Evolutionary conservation across 35 echinoderm and acorn worm genomes (phyloP).

Genomic region (Chiridota heheva): DNA sequence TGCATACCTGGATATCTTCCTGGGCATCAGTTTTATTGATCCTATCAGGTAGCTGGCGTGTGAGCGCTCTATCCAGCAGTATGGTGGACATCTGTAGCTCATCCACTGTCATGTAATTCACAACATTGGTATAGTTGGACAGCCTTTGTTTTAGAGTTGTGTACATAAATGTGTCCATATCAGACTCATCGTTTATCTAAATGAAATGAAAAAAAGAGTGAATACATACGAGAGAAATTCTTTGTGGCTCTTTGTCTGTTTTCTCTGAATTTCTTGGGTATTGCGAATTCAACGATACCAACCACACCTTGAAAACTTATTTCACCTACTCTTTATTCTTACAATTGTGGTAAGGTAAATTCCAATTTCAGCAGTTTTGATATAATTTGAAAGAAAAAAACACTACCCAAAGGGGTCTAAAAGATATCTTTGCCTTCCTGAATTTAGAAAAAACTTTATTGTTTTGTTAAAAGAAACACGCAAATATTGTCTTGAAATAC

Average conservation of each 20-base stretch:
- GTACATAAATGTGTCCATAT: constrained; percentile 33
- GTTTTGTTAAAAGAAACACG: no score
- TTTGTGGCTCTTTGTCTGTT: background rate
- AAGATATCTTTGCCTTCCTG: no score
- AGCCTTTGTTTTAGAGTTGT: constrained; percentile 27
- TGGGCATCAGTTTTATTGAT: constrained; percentile 59
- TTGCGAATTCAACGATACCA: background rate
- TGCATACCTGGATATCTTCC: constrained; percentile 57
- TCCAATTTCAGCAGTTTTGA: no score
- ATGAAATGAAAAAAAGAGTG: background rate
- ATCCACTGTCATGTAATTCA: constrained; percentile 73
- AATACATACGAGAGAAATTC: background rate
- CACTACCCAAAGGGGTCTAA: no score
- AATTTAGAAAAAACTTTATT: no score
- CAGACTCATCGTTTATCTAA: constrained; percentile 39
- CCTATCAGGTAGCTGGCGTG: constrained; percentile 27
- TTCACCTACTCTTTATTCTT: no score
- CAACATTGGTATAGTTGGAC: constrained; percentile 40
- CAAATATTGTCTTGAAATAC: no score
- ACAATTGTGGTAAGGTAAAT: no score
- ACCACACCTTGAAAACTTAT: background rate
- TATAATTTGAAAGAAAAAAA: no score
- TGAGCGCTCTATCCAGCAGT: constrained; percentile 56
- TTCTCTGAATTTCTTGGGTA: background rate
- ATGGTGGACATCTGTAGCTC: constrained; percentile 61